Evolutionary conservation across 1,140 invertebrate genomes (phyloP).

Genomic region (Catajapyx aquilonaris): DNA sequence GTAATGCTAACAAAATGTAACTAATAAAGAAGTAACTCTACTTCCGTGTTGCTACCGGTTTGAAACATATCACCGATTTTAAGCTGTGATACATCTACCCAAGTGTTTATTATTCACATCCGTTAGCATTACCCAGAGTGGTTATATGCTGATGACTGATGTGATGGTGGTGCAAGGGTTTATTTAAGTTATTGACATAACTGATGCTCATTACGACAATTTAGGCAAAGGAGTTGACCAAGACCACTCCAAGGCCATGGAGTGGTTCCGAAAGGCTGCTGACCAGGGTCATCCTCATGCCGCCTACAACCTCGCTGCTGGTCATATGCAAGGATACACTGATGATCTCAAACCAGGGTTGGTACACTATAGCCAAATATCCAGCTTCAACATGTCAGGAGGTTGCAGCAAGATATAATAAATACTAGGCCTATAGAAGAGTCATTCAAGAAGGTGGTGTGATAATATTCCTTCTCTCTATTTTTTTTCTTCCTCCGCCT

Average conservation of each 20-base stretch:
- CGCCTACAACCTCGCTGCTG: conserved; percentile 31
- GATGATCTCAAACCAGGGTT: conserved; percentile 21
- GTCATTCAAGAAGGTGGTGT: too few species aligned
- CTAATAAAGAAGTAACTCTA: too few species aligned
- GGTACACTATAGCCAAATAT: conserved; percentile 4
- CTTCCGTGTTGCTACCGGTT: too few species aligned
- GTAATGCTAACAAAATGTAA: too few species aligned
- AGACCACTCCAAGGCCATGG: conserved; percentile 25
- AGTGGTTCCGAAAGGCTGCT: conserved; percentile 30
- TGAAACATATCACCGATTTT: too few species aligned
- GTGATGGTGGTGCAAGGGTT: too few species aligned
- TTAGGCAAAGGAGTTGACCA: conserved; percentile 24
- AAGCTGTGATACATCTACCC: too few species aligned
- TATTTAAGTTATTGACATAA: too few species aligned
- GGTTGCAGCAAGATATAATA: neutral
- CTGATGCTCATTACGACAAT: conserved; percentile 1
- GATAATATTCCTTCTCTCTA: neutral
- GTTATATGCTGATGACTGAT: too few species aligned
- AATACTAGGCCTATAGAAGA: neutral
- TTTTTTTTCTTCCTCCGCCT: neutral
- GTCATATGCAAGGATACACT: conserved; percentile 27
- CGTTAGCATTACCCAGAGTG: too few species aligned
- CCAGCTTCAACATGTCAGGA: neutral
- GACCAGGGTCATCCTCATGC: conserved; percentile 32
- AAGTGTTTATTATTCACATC: too few species aligned